These are phyloP conservation scores for Suncus etruscus DNA, from an alignment of 2,113 vertebrate genomes.

Conservation along the genomic window DNA sequence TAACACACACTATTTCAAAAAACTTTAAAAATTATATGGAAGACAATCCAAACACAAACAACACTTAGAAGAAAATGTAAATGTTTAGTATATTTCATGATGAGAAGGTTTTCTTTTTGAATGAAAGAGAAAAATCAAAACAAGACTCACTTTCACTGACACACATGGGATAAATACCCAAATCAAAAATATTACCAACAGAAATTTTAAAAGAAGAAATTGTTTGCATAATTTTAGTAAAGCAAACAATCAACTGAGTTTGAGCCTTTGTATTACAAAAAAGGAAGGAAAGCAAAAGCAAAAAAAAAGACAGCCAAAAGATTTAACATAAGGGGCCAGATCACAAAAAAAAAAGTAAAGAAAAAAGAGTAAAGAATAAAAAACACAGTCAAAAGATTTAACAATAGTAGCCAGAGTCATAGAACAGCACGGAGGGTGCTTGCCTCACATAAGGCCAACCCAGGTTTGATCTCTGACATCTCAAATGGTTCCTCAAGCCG, in stretches of 20 bases:
- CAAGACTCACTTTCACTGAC: neutral
- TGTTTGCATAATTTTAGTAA: no score
- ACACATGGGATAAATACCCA: neutral
- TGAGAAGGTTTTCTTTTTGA: slow-evolving; percentile 7
- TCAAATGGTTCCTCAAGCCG: no score
- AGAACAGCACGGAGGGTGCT: no score
- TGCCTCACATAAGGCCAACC: no score
- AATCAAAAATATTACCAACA: neutral
- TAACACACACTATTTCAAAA: neutral
- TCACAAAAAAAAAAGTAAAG: no score
- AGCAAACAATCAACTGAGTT: neutral
- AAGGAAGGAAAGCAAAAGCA: no score
- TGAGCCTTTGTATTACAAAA: neutral
- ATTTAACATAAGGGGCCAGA: no score
- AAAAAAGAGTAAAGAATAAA: no score
- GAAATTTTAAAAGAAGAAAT: neutral
- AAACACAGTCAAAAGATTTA: no score
- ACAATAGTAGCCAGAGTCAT: no score
- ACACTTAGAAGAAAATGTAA: slow-evolving; percentile 26
- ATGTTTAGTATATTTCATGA: neutral
- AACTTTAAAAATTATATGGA: neutral
- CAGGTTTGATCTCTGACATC: no score
- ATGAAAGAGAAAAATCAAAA: slow-evolving; percentile 17
- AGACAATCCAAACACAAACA: slow-evolving; percentile 39
- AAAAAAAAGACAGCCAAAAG: no score